A percentile compares a stretch with the other conserved stretches of the same genome.
Evolutionary conservation across 2,888 invertebrate genomes (phyloP).

Genomic region (Eurytoma adleriae): DNA sequence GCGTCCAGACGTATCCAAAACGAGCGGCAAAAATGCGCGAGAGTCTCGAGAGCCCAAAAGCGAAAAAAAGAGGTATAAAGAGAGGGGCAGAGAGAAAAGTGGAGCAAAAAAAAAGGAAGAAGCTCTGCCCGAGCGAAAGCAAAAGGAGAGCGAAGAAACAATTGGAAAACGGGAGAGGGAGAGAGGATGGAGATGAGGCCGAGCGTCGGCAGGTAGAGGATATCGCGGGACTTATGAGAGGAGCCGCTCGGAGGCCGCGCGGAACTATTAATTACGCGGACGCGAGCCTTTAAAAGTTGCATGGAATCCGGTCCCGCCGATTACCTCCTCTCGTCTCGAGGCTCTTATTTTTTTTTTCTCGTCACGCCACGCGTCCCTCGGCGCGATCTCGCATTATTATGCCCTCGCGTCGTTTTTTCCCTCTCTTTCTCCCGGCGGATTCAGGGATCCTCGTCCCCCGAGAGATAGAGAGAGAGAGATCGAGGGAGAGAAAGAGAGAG

Average conservation of each 20-base stretch:
- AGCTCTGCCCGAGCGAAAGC: no score
- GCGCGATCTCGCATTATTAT: neutral
- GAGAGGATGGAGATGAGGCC: no score
- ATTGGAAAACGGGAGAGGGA: no score
- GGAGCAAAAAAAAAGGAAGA: neutral
- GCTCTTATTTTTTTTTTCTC: constrained; percentile 21
- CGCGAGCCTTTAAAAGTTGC: constrained; percentile 61
- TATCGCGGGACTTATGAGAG: neutral
- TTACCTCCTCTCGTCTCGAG: constrained; percentile 63
- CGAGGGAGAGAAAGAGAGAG: no score
- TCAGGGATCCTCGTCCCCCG: no score
- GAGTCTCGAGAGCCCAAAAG: no score
- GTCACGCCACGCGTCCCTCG: constrained; percentile 18
- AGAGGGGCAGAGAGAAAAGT: constrained; percentile 3
- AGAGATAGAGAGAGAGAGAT: no score
- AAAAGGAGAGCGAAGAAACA: no score
- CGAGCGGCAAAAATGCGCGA: no score
- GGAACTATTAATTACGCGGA: constrained; percentile 72
- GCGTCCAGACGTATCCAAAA: no score
- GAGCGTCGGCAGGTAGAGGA: no score
- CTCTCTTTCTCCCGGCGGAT: neutral
- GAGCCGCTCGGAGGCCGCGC: constrained; percentile 39
- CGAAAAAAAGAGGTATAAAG: neutral
- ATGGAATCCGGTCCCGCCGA: constrained; percentile 72
- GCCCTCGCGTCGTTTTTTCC: neutral